Conservation (phyloP, 1,140 invertebrate genomes). For the Nylanderia fulva region DNA sequence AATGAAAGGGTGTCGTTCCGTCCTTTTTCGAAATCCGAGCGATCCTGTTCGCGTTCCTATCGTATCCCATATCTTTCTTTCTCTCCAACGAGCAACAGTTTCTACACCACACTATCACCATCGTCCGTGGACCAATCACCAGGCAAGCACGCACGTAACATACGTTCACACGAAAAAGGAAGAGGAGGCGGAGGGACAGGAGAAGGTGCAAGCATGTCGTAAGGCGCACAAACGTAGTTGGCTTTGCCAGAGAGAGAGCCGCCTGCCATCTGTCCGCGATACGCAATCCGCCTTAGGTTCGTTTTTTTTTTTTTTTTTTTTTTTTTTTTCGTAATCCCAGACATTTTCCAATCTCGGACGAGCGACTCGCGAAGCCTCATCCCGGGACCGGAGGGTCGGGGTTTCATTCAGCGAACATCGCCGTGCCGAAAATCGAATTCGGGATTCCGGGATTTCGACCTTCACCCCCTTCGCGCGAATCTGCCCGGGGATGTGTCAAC, state of each 20-base stretch:
- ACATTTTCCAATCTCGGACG: slow-evolving; percentile 82
- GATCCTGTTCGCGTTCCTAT: slow-evolving; percentile 55
- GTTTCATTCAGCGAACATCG: slow-evolving; percentile 77
- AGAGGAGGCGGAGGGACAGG: not conserved
- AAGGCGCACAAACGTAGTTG: slow-evolving; percentile 58
- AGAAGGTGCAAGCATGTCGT: slow-evolving; percentile 19
- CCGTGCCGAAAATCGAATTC: slow-evolving; percentile 81
- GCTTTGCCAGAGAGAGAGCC: slow-evolving; percentile 69
- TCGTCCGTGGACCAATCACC: not conserved
- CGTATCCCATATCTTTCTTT: slow-evolving; percentile 37
- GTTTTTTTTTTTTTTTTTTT: not conserved
- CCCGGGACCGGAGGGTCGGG: slow-evolving; percentile 20
- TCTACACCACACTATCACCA: slow-evolving; percentile 26
- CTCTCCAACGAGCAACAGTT: slow-evolving; percentile 48
- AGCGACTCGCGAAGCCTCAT: slow-evolving; percentile 75
- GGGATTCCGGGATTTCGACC: slow-evolving; percentile 58
- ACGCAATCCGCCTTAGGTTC: slow-evolving; percentile 78
- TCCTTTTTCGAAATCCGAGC: slow-evolving; percentile 77
- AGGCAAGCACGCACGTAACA: not conserved
- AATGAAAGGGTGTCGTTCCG: slow-evolving; percentile 76
- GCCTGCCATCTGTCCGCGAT: slow-evolving; percentile 82
- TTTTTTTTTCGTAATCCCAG: slow-evolving; percentile 80
- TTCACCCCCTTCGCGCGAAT: slow-evolving; percentile 55
- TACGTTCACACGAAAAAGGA: slow-evolving; percentile 2
- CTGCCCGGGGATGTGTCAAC: slow-evolving; percentile 13